Evolutionary conservation across 2,797 vertebrate species (phyloP), one percentile per base, ranked within the genome.

Genomic region (Eulemur rubriventer): DNA sequence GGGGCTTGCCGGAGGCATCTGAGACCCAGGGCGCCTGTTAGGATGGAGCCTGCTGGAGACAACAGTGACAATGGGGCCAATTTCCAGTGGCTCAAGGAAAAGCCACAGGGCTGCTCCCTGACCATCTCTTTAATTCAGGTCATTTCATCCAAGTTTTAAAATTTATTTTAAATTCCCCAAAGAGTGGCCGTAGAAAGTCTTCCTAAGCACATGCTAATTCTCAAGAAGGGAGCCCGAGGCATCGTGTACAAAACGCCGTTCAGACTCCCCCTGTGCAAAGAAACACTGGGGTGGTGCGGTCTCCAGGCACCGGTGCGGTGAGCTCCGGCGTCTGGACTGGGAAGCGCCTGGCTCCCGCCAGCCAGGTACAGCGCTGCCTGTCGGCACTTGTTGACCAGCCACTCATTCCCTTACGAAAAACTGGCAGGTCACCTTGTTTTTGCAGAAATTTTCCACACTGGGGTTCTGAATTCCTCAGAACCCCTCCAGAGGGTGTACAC

Each of bases 361-460:
- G 1, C 14, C 16, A 8, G 80, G 78, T 1, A 16, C 61, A 94
- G 67, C 33, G 61, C 28, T 14, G 22, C 48, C 85, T 35, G 17
- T 55, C 9, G 1, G 26, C 28, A 17, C 22, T 0, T 0, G 12
- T 8, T 70, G 65, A 41, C 55, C 5, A 3, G 4, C n/a, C 57
- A 67, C 41, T 48, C 33, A 4, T 28, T 73, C 2, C 0, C 7
- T 30, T 87, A 43, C 28, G 28, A 63, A 55, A 96, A 92, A n/a
- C 5, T 28, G 33, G 83, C 83, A 48, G 3, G 67, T 38, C 28
- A 17, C 11, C 38, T 50, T 95, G 72, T 79, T 86, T 94, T 17
- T 69, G 4, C 41, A 69, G 89, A 79, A 83, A 83, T 87, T 96
- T 95, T 95, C 95, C 79, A 96, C 75, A 41, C 50, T 13, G 14